Evolutionary conservation across 2,888 invertebrate species (phyloP).

Genomic region (Desoria tigrina): DNA sequence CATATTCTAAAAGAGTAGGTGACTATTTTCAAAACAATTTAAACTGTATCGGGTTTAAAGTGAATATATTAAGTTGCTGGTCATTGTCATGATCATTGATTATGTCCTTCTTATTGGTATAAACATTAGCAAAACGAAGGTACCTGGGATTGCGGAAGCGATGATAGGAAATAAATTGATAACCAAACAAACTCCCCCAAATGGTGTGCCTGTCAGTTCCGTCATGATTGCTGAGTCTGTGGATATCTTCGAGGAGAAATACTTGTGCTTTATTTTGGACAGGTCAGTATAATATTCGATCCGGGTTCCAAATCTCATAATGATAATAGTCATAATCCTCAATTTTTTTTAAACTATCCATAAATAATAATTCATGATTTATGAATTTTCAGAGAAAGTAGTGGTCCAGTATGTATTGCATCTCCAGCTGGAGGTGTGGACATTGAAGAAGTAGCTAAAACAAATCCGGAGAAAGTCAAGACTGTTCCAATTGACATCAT

Average conservation of each 20-base stretch:
- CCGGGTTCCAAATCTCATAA: too few relatives aligned
- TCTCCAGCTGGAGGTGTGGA: conserved; percentile 97
- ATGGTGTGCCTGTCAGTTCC: conserved; percentile 89
- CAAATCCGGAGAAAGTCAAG: conserved; percentile 87
- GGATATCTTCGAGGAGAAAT: conserved; percentile 90
- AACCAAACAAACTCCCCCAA: conserved; percentile 94
- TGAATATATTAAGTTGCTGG: conserved; percentile 15
- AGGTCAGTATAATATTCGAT: too few relatives aligned
- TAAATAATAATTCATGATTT: not conserved
- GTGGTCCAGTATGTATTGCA: conserved; percentile 95
- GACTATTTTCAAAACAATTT: not conserved
- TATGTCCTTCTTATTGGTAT: not conserved
- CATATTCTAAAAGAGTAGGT: conserved; percentile 88
- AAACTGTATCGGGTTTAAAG: too few relatives aligned
- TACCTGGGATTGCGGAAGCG: conserved; percentile 70
- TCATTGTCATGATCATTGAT: not conserved
- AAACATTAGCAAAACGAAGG: conserved; percentile 66
- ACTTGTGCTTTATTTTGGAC: conserved; percentile 95
- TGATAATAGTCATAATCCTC: conserved; percentile 55
- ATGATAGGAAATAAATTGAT: conserved; percentile 94
- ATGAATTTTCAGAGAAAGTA: conserved; percentile 60
- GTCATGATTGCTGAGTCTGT: conserved; percentile 99
- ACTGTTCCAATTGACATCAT: conserved; percentile 82
- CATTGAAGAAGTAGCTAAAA: conserved; percentile 92
- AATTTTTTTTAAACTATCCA: not conserved